Percentiles rank a stretch among this genome's conserved stretches.
phyloP scores from a whole-genome alignment of 2,797 vertebrate species.

The Zalophus californianus region DNA sequence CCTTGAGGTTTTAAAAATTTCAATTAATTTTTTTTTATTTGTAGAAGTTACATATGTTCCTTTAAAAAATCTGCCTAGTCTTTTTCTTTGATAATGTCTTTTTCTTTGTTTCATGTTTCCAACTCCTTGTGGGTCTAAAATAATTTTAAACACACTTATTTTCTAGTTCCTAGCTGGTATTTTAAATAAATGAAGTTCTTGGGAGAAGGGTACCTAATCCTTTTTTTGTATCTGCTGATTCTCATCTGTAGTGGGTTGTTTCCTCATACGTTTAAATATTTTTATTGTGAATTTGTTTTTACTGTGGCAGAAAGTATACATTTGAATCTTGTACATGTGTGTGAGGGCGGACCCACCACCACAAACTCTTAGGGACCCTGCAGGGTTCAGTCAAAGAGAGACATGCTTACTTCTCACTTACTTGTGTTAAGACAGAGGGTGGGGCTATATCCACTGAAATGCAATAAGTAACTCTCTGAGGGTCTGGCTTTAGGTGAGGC shows the following conservation, averaged over 20 bases:
- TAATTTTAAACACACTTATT: neutral
- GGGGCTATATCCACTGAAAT: neutral
- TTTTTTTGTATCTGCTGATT: constrained; percentile 15
- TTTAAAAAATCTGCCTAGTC: neutral
- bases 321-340: neutral
- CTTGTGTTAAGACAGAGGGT: neutral
- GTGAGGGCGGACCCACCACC: neutral
- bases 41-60: neutral
- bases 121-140: neutral
- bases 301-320: neutral
- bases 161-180: constrained; percentile 1
- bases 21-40: neutral
- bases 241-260: neutral
- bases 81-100: neutral
- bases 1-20: neutral
- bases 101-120: neutral
- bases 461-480: neutral
- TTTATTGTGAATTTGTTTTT: constrained; percentile 11
- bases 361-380: neutral
- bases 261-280: neutral
- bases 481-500: neutral
- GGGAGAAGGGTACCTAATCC: neutral
- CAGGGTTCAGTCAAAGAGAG: neutral
- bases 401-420: neutral
- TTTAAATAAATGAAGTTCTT: constrained; percentile 37